Percentiles rank a stretch among this genome's conserved stretches.
Evolutionary conservation across 2,888 invertebrate species (phyloP).

Genomic region (Atethmia centrago): DNA sequence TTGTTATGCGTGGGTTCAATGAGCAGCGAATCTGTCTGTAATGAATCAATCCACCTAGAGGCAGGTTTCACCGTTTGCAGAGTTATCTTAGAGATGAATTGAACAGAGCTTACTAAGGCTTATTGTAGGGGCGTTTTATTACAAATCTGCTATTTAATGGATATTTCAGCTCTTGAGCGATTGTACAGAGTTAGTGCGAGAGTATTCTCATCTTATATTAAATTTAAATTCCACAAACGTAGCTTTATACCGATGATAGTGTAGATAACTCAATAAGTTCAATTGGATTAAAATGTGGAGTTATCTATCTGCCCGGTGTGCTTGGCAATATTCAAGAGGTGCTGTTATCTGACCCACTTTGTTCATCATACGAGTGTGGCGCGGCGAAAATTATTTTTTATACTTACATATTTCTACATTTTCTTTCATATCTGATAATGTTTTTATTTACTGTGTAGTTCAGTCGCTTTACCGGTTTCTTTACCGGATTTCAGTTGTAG

Average conservation of each 20-base stretch:
- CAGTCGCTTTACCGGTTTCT: background rate
- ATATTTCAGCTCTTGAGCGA: constrained; percentile 21
- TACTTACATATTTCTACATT: background rate
- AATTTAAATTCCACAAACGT: constrained; percentile 23
- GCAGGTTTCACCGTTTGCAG: constrained; percentile 37
- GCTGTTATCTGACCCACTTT: constrained; percentile 78
- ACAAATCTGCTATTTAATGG: constrained; percentile 21
- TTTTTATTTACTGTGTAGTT: constrained; percentile 8
- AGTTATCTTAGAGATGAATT: constrained; percentile 37
- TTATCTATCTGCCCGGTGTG: constrained; percentile 66
- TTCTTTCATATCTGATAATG: constrained; percentile 3
- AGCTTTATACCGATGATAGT: constrained; percentile 57
- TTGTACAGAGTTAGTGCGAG: constrained; percentile 3
- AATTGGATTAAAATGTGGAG: constrained; percentile 70
- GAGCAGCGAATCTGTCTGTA: constrained; percentile 40
- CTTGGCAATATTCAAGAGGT: constrained; percentile 64
- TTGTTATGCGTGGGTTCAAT: constrained; percentile 36
- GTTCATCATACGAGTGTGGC: constrained; percentile 51
- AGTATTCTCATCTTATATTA: constrained; percentile 20
- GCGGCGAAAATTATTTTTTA: constrained; percentile 41
- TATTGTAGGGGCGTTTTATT: constrained; percentile 20
- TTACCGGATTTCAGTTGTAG: background rate
- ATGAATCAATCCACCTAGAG: constrained; percentile 62
- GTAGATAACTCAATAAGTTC: constrained; percentile 66
- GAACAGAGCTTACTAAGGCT: constrained; percentile 25